Base-by-base conservation (phyloP, 2,797 vertebrate genomes). In the Danio aesculapii region DNA sequence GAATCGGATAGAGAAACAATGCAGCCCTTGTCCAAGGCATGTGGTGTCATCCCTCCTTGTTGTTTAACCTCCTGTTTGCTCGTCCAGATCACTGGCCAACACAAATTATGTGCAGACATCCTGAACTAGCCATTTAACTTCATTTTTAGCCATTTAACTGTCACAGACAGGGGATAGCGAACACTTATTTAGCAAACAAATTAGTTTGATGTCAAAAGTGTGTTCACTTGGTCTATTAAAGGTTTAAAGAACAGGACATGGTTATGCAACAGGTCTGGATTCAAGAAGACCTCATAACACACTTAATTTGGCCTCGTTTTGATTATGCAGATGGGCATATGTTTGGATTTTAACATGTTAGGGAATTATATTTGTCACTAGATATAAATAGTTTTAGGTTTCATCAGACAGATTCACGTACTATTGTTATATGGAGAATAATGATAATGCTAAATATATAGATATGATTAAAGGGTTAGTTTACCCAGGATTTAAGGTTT, bases 21-120 rank as follows among this genome's bases (percentile, higher is more conserved):
- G 62, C 50, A 0, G 16, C 49, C 52, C 66, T 78, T 81, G 55
- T 77, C 19, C 16, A 10, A 14, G 62, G 70, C 10, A 79, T 69
- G 84, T 83, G 13, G 61, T 83, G 67, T 52, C 87, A 86, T 87
- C 78, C 69, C 80, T 82, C 83, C 83, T 79, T 81, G 81, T 58
- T 43, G 21, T 53, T 77, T 67, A 64, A 84, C 61, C 80, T 71
- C 11, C 10, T 21, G 43, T 39, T 79, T 58, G 17, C 19, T 55
- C 30, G 21, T 47, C 44, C 14, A 58, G 39, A 19, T 47, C 43
- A 47, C 17, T 58, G 5, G 10, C 17, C 7, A 55, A 57, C 44
- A 49, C 77, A 46, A 16, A 46, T 64, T 16, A 46, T 9, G 52
- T 43, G 41, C 30, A 30, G 30, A 14, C 14, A 30, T 53, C n/a